Conservation (phyloP, 2,888 invertebrate species). For the Agonopterix arenella region DNA sequence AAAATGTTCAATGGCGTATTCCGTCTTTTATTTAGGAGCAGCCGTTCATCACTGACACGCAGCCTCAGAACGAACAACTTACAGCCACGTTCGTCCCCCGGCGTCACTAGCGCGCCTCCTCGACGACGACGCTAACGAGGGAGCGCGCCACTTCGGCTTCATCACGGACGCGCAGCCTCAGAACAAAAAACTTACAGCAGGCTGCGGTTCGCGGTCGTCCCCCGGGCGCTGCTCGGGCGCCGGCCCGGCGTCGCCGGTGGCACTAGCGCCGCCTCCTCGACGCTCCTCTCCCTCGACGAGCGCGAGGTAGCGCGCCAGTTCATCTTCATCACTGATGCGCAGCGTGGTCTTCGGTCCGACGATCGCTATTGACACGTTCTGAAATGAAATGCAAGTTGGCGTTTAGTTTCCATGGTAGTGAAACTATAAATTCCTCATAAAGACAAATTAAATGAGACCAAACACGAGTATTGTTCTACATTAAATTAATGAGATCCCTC, state of each 20-base stretch:
- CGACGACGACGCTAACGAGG: slow-evolving; percentile 45
- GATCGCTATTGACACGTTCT: slow-evolving; percentile 95
- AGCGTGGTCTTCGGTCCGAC: slow-evolving; percentile 92
- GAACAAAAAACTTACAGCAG: slow-evolving; percentile 27
- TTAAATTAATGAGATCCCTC: too few species aligned
- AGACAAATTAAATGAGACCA: too few species aligned
- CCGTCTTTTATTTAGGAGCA: too few species aligned
- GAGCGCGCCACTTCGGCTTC: slow-evolving; percentile 80
- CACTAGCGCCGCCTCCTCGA: slow-evolving; percentile 47
- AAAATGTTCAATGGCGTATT: too few species aligned
- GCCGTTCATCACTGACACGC: too few species aligned
- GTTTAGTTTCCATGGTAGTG: too few species aligned
- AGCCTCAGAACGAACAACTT: too few species aligned
- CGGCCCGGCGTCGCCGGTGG: slow-evolving; percentile 47
- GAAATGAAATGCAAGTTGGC: slow-evolving; percentile 13
- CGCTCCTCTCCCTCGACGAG: slow-evolving; percentile 70
- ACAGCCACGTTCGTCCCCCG: too few species aligned
- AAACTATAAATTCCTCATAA: too few species aligned
- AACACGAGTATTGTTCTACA: too few species aligned
- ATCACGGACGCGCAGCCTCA: slow-evolving; percentile 83
- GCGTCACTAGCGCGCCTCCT: too few species aligned
- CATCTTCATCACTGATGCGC: slow-evolving; percentile 87
- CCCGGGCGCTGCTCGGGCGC: slow-evolving; percentile 16
- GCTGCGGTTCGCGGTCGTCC: slow-evolving; percentile 35
- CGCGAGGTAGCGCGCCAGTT: slow-evolving; percentile 54